Conservation (phyloP, 1,140 invertebrate genomes). For the Teleogryllus occipitalis region DNA sequence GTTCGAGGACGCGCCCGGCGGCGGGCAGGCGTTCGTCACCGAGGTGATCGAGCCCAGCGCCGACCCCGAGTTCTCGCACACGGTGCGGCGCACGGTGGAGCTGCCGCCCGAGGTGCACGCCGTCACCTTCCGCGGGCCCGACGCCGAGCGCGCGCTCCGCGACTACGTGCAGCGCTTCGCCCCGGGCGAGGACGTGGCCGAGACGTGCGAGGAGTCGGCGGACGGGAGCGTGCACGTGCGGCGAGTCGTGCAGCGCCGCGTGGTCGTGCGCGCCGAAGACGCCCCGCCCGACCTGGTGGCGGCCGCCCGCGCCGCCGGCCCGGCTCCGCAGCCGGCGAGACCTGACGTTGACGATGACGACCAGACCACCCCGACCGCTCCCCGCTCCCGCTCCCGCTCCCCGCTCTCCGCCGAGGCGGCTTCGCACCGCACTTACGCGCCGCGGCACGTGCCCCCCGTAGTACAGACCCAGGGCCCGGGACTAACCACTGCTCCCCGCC, state of each 20-base stretch:
- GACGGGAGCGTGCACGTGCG: slow-evolving; percentile 44
- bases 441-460: slow-evolving; percentile 19
- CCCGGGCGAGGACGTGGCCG: slow-evolving; percentile 41
- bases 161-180: slow-evolving; percentile 42
- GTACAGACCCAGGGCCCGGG: slow-evolving; percentile 16
- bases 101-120: slow-evolving; percentile 43
- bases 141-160: slow-evolving; percentile 40
- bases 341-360: slow-evolving; percentile 19
- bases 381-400: slow-evolving; percentile 16
- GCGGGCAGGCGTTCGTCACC: slow-evolving; percentile 37
- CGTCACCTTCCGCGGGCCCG: slow-evolving; percentile 45
- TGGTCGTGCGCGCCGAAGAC: slow-evolving; percentile 36
- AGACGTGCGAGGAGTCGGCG: slow-evolving; percentile 40
- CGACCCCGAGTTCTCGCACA: slow-evolving; percentile 35
- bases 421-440: slow-evolving; percentile 21
- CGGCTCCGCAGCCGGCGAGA: slow-evolving; percentile 16
- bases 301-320: slow-evolving; percentile 19
- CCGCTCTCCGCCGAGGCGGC: slow-evolving; percentile 17
- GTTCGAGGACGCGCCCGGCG: slow-evolving; percentile 32
- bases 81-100: slow-evolving; percentile 39
- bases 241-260: slow-evolving; percentile 40
- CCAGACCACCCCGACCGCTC: slow-evolving; percentile 18
- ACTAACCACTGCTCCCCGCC: slow-evolving; percentile 22
- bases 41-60: slow-evolving; percentile 39
- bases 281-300: slow-evolving; percentile 26